These are phyloP conservation scores for Siniperca chuatsi DNA, from an alignment of 2,113 vertebrate genomes.

Conservation along the genomic window DNA sequence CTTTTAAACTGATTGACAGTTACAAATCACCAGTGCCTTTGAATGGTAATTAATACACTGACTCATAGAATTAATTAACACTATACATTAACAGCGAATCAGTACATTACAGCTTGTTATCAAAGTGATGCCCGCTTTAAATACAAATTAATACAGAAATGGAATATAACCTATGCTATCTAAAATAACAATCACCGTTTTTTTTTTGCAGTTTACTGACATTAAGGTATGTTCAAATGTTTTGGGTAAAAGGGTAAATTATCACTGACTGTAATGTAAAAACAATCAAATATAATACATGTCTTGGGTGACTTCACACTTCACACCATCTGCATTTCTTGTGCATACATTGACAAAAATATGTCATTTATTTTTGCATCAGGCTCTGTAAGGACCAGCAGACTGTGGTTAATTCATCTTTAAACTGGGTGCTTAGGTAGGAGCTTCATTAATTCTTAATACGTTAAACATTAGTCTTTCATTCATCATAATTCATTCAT, in stretches of 20 bases:
- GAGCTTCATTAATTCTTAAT: background rate
- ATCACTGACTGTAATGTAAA: background rate
- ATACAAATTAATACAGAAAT: background rate
- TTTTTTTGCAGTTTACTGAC: background rate
- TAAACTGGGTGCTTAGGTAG: background rate
- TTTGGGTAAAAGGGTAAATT: background rate
- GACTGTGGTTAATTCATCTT: background rate
- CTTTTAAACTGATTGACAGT: background rate
- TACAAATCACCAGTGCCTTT: background rate
- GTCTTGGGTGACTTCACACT: background rate
- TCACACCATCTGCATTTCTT: background rate
- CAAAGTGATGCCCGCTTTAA: no score
- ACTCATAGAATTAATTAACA: constrained; percentile 18
- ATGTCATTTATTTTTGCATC: background rate
- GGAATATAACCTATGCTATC: no score
- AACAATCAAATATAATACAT: background rate
- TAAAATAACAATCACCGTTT: no score
- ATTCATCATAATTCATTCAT: constrained; percentile 49
- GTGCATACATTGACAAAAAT: background rate
- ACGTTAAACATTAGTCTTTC: constrained; percentile 3
- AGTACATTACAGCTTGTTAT: background rate
- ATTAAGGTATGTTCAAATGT: background rate
- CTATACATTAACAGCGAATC: background rate
- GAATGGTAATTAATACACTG: constrained; percentile 19
- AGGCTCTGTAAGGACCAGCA: background rate